A percentile compares a stretch with the other conserved stretches of the same genome.
phyloP scores from a whole-genome alignment of 2,888 invertebrate species.

The Mythimna lalbum region DNA sequence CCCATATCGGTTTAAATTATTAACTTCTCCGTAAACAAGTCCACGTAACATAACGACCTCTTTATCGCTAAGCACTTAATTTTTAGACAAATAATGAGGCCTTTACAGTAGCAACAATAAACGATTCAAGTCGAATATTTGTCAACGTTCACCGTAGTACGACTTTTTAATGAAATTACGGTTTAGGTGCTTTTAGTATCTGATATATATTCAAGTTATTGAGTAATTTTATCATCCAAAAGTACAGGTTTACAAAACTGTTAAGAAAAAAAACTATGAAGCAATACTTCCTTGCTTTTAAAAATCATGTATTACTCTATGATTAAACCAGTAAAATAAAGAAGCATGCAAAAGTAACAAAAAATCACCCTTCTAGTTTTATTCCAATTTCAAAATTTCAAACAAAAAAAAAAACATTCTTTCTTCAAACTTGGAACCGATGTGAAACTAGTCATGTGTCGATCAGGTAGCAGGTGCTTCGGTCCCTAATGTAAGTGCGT shows the following conservation, averaged over 20 bases:
- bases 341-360: neutral
- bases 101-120: neutral
- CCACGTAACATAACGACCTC: constrained; percentile 1
- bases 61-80: neutral
- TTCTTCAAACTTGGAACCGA: constrained; percentile 31
- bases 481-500: constrained; percentile 61
- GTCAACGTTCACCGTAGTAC: neutral
- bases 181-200: neutral
- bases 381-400: constrained; percentile 16
- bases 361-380: neutral
- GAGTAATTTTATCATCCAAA: too few relatives aligned
- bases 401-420: neutral
- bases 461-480: constrained; percentile 81
- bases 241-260: neutral
- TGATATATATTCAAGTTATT: neutral
- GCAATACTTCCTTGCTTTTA: neutral
- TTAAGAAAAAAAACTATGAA: neutral
- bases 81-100: constrained; percentile 5
- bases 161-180: neutral
- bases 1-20: constrained; percentile 20
- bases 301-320: neutral
- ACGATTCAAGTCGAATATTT: constrained; percentile 1
- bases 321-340: neutral
- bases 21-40: constrained; percentile 22
- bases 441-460: constrained; percentile 53